phyloP scores from a whole-genome alignment of 2,113 vertebrate species.

The Sinosuthora webbiana region DNA sequence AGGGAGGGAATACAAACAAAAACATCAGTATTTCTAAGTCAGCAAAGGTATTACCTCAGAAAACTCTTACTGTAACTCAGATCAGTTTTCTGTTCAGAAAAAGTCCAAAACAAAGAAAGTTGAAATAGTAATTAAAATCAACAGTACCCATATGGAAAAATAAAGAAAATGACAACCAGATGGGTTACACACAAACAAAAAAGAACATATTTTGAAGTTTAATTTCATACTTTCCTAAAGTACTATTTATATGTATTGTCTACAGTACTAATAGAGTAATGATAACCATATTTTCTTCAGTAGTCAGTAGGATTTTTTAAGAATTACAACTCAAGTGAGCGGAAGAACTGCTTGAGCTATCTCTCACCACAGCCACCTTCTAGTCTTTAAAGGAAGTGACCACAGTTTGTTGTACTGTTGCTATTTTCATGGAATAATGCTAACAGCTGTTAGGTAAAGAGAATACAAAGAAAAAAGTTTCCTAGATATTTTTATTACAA shows the following conservation, averaged over 20 bases:
- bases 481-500: neutral
- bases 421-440: neutral
- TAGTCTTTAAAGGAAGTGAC: neutral
- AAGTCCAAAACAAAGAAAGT: neutral
- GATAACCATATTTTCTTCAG: neutral
- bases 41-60: neutral
- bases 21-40: neutral
- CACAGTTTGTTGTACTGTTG: neutral
- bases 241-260: neutral
- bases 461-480: neutral
- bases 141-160: neutral
- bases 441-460: neutral
- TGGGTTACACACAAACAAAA: neutral
- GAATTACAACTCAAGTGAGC: neutral
- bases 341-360: neutral
- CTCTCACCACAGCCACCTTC: neutral
- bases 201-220: neutral
- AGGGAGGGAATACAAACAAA: neutral
- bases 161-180: neutral
- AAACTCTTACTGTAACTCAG: neutral
- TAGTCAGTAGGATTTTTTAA: neutral
- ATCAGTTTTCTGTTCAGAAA: neutral
- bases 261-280: neutral
- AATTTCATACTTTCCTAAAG: neutral
- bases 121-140: neutral